Evolutionary conservation across 2,888 invertebrate genomes (phyloP), one percentile per base, ranked within the genome.

Genomic region (Xylota segnis): DNA sequence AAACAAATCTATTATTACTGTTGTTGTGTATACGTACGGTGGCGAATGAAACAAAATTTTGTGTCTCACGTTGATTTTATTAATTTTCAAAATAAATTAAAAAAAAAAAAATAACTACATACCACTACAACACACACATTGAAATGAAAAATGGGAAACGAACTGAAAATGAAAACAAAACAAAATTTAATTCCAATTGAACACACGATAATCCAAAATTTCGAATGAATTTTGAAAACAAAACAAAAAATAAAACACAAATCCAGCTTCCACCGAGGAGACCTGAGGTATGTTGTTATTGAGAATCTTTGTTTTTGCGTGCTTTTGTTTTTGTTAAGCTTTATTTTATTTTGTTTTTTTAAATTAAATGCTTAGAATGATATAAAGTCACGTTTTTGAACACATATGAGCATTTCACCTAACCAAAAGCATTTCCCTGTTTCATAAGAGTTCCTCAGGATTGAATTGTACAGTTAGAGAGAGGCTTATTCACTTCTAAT

Each of bases 201-300:
- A 76, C 61, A 34, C 14, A 63, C 47, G 32, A 47, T 16, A 63
- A 71, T 54, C 74, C 56, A 65, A 78, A 59, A 54, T 56, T 40
- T 37, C 56, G 23, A 87, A 70, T 92, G 75, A 76, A 65, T 54
- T 75, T 77, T 58, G 34, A 59, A 83, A 76, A 81, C 59, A 68
- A n/a, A n/a, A n/a, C n/a, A n/a, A n/a, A n/a, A n/a, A n/a, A 72
- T 63, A 58, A 75, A 52, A 71, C 66, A 63, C 59, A 70, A 82
- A 87, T 76, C 87, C 94, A 96, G 96, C 95, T 96, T 94, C 96
- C 96, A 93, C 96, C 96, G 93, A 95, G 96, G 94, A 96, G 96
- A 94, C 97, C 97, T 91, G 97, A 97, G 96, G 97, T 97, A 95
- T 94, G 96, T 95, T 90, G 83, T 84, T 87, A 82, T 87, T 87